A percentile compares a stretch with the other conserved stretches of the same genome.
These are phyloP conservation scores for Psilanteris sp. DNA, from an alignment of 1,140 invertebrate genomes.

Conservation along the genomic window DNA sequence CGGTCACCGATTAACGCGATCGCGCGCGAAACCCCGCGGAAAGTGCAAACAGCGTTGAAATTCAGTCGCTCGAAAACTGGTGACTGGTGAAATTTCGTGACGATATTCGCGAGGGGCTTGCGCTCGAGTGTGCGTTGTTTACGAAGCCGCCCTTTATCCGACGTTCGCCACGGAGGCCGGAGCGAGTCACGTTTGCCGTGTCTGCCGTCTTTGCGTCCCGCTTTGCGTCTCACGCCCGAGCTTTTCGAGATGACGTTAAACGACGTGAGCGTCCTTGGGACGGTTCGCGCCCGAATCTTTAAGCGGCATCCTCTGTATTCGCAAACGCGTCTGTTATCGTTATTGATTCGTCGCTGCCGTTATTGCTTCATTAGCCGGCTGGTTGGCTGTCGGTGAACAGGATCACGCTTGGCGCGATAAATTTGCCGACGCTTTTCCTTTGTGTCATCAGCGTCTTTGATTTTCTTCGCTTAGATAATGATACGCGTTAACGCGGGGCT, in stretches of 20 bases:
- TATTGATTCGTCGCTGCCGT: constrained; percentile 63
- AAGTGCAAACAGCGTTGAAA: constrained; percentile 12
- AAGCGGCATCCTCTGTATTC: constrained; percentile 52
- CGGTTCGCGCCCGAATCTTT: constrained; percentile 51
- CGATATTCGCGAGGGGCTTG: constrained; percentile 41
- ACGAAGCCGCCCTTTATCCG: constrained; percentile 51
- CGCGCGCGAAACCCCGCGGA: background rate
- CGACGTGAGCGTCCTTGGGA: constrained; percentile 32
- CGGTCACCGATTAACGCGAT: background rate
- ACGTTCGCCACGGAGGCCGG: constrained; percentile 16
- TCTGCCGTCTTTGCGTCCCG: constrained; percentile 36
- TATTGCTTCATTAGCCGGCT: constrained; percentile 60
- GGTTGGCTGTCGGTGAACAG: constrained; percentile 48
- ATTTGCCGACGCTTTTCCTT: constrained; percentile 38
- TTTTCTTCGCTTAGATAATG: constrained; percentile 32
- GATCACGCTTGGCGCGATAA: constrained; percentile 16
- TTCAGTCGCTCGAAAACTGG: constrained; percentile 13
- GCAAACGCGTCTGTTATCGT: constrained; percentile 61
- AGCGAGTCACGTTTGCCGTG: constrained; percentile 53
- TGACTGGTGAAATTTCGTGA: constrained; percentile 37
- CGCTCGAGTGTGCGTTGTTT: constrained; percentile 57
- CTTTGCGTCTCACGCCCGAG: constrained; percentile 8
- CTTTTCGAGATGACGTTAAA: constrained; percentile 31
- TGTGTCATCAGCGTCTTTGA: constrained; percentile 47
- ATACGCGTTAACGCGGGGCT: constrained; percentile 17